Evolutionary conservation across 2,888 invertebrate species (phyloP), one percentile per base, ranked within the genome.

Genomic region (Parochlus steinenii): DNA sequence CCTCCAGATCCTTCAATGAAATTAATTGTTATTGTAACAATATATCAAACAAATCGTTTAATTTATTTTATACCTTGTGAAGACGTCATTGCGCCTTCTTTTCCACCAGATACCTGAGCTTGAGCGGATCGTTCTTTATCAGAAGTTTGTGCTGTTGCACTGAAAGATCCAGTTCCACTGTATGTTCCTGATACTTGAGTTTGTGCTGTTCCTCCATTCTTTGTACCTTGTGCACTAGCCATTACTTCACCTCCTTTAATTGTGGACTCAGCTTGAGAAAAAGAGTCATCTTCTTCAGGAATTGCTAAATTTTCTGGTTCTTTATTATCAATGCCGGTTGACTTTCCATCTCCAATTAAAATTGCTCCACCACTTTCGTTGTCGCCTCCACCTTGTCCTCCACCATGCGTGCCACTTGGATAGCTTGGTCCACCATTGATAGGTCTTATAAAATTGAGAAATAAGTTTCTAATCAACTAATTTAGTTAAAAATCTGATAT

Each of bases 101-200:
- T 36, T 6, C 36, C 36, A 28, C 36, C 36, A 15, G 33, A 33
- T 6, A 32, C 62, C 47, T 64, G 63, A 1, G 59, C 53, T 48
- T 73, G 72, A 3, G 80, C 78, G 30, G 76, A 76, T 51, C 77
- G 71, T 45, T 71, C 73, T 18, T 67, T 71, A 40, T 81, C 81
- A 24, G 71, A 74, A 10, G 79, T 78, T 56, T 80, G 78, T 5
- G 83, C 82, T 51, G 76, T 80, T 6, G 85, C 85, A 42, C 79
- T 77, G 51, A 86, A 85, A 1, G 80, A 73, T 10, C 83, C 83
- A 15, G 71, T 65, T 2, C 79, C 77, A 1, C 72, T 69, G 48
- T 85, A 83, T 1, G 74, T 74, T 17, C 85, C 85, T 33, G 75
- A 75, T 1, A 86, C 82, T 58, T 82, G 78, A 1, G 85, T 79